Evolutionary conservation across 2,113 vertebrate species (phyloP).

Genomic region (Neopipo cinnamomea): DNA sequence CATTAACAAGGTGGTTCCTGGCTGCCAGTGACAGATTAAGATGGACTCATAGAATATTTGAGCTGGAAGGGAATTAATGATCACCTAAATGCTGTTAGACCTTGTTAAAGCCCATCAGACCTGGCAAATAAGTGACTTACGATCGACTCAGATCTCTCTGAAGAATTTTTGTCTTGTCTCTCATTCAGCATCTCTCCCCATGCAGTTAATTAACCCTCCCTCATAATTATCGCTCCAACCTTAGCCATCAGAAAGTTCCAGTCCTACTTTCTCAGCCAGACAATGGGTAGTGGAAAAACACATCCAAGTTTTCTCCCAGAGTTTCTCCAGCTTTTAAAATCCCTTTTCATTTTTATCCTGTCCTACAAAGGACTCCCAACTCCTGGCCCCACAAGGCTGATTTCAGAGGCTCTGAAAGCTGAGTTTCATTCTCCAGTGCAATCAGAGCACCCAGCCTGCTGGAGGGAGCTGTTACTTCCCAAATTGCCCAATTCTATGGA

Average conservation of each 20-base stretch:
- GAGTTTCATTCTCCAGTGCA: not conserved
- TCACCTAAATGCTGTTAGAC: not conserved
- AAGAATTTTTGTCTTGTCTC: not conserved
- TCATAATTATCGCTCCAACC: not conserved
- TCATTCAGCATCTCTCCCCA: not conserved
- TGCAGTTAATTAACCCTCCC: not conserved
- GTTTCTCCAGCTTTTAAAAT: not conserved
- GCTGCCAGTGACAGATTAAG: not conserved
- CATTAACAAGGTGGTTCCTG: not conserved
- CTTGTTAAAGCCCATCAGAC: not conserved
- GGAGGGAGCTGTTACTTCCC: not conserved
- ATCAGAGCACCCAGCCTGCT: fast-evolving
- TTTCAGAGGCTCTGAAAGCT: not conserved
- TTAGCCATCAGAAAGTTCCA: not conserved
- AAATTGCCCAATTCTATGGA: not conserved
- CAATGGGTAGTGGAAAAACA: not conserved
- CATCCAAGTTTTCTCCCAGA: not conserved
- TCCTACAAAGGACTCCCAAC: not conserved
- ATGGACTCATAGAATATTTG: not conserved
- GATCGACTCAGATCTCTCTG: not conserved
- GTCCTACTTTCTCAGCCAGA: not conserved
- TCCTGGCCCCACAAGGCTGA: not conserved
- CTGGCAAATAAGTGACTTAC: not conserved
- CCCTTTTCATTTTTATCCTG: not conserved
- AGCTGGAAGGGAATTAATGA: not conserved